Conservation (phyloP, 2,797 vertebrate genomes). For the Thunnus albacares region DNA sequence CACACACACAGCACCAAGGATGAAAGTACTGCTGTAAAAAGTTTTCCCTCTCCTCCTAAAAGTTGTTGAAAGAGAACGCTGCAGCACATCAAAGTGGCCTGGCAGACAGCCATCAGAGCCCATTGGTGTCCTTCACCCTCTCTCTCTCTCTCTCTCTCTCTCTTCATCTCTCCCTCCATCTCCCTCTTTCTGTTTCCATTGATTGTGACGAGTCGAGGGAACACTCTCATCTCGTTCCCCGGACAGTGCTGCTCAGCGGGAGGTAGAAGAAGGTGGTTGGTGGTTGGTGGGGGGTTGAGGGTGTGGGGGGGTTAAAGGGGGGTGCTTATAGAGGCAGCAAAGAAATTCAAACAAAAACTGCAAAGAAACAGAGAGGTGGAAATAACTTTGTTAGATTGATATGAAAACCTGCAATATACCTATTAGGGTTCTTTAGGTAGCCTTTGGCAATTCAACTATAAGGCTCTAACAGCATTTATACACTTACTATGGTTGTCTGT, state of each 20-base stretch:
- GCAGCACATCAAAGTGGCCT: constrained; percentile 84
- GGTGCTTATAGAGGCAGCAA: constrained; percentile 30
- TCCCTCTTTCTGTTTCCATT: constrained; percentile 56
- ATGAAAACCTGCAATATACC: not conserved
- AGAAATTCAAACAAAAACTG: constrained; percentile 31
- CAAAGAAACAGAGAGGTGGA: constrained; percentile 7
- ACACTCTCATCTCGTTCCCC: constrained; percentile 66
- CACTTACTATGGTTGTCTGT: not conserved
- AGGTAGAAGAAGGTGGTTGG: constrained; percentile 34
- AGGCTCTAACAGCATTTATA: not conserved
- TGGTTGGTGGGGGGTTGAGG: constrained; percentile 5
- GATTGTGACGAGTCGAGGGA: constrained; percentile 71
- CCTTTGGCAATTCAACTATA: not conserved
- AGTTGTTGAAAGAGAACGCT: constrained; percentile 83
- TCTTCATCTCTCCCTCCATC: constrained; percentile 15
- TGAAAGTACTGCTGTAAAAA: constrained; percentile 82
- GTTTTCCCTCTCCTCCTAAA: constrained; percentile 79
- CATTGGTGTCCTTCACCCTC: constrained; percentile 80
- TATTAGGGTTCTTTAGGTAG: not conserved
- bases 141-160: constrained; percentile 24
- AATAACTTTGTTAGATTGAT: constrained; percentile 2
- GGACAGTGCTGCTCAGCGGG: constrained; percentile 60
- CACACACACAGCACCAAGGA: constrained; percentile 60
- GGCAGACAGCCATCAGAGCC: constrained; percentile 79
- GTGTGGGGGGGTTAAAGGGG: not conserved